phyloP scores from a whole-genome alignment of 1,140 invertebrate species.

The Hylaeus anthracinus region DNA sequence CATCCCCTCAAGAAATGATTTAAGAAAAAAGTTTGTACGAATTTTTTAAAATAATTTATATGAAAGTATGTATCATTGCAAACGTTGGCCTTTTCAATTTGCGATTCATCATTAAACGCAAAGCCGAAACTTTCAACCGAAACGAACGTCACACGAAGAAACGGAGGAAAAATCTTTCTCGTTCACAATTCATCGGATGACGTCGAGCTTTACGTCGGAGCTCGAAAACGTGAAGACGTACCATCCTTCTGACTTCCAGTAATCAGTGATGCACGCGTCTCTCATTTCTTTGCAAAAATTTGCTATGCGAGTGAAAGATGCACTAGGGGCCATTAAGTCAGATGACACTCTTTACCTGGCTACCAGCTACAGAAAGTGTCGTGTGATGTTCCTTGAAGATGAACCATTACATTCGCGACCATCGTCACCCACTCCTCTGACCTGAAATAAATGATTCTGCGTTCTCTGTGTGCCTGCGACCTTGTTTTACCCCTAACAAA shows the following conservation, averaged over 20 bases:
- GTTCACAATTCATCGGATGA: background rate
- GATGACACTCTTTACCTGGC: slow-evolving; percentile 26
- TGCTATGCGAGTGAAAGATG: slow-evolving; percentile 27
- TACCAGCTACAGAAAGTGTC: slow-evolving; percentile 9
- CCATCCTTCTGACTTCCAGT: slow-evolving; percentile 16
- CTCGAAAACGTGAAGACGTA: background rate
- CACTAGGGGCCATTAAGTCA: slow-evolving; percentile 41
- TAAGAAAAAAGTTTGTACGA: too few relatives aligned
- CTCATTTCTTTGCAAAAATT: slow-evolving; percentile 12
- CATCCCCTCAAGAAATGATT: too few relatives aligned
- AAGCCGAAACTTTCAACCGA: background rate
- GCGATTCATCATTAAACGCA: background rate
- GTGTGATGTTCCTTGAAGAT: background rate
- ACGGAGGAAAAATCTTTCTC: background rate
- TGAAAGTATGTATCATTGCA: background rate
- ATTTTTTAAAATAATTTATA: too few relatives aligned
- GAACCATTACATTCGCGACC: slow-evolving; percentile 3
- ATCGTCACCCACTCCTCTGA: background rate
- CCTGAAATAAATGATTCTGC: slow-evolving; percentile 23
- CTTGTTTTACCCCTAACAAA: too few relatives aligned
- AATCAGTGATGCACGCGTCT: slow-evolving; percentile 40
- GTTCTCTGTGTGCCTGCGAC: background rate
- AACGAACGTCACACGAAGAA: background rate
- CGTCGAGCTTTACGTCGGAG: background rate
- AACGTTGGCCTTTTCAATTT: background rate